A percentile compares a stretch with the other conserved stretches of the same genome.
Conservation (phyloP, 2,888 invertebrate species). For the Cheiracanthium punctorium region DNA sequence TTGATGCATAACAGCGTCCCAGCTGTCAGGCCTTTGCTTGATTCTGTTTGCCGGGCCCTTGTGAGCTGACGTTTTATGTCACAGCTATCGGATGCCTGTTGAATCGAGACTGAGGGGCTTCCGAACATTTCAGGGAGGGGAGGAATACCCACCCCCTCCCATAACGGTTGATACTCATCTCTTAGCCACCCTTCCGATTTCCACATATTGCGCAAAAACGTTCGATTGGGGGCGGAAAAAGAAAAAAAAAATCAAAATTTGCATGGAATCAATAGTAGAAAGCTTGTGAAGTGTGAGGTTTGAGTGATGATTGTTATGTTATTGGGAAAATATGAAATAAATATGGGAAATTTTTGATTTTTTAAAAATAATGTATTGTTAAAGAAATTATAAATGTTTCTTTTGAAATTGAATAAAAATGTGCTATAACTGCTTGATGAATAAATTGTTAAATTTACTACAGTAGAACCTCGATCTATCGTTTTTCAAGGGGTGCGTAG, state of each 20-base stretch:
- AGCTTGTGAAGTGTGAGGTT: not conserved
- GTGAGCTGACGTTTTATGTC: not conserved
- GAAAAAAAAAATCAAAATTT: not conserved
- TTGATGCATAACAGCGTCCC: not conserved
- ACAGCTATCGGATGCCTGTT: not conserved
- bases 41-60: constrained; percentile 1
- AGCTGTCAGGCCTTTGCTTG: not conserved
- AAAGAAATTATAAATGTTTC: too few relatives aligned
- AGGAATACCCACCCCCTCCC: not conserved
- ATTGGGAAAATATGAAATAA: too few relatives aligned
- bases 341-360: too few relatives aligned
- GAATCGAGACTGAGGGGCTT: constrained; percentile 10
- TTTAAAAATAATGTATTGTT: too few relatives aligned
- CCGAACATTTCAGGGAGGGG: not conserved
- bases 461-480: too few relatives aligned
- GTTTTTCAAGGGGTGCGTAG: too few relatives aligned
- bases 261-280: not conserved
- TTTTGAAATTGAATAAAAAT: too few relatives aligned
- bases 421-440: too few relatives aligned
- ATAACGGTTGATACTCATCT: not conserved
- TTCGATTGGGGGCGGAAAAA: not conserved
- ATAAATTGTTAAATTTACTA: too few relatives aligned
- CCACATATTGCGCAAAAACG: not conserved
- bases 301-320: too few relatives aligned
- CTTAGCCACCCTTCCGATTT: not conserved